phyloP scores from a whole-genome alignment of 2,797 vertebrate genomes.

The Pelochelys cantorii region DNA sequence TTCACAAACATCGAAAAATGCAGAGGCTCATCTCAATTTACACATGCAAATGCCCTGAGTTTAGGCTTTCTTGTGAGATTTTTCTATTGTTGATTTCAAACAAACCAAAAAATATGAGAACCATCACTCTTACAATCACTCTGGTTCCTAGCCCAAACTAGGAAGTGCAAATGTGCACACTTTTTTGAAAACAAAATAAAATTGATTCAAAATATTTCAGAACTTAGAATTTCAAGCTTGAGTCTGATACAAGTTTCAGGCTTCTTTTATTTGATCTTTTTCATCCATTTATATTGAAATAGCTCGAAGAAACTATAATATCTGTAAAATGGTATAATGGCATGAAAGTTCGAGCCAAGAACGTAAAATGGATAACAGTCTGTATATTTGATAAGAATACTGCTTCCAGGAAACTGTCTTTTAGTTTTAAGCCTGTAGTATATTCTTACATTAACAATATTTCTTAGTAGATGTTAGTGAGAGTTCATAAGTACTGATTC shows the following conservation, averaged over 20 bases:
- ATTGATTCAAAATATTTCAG: neutral
- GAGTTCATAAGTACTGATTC: neutral
- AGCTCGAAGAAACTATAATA: neutral
- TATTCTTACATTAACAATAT: neutral
- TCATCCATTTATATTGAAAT: neutral
- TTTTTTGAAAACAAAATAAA: neutral
- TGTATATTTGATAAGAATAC: neutral
- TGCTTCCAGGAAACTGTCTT: neutral
- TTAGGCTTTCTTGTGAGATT: neutral
- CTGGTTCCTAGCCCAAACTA: neutral
- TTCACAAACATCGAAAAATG: neutral
- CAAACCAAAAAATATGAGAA: neutral
- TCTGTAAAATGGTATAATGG: accelerated
- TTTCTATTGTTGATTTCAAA: neutral
- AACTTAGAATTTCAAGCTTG: neutral
- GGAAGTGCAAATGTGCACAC: too few species aligned
- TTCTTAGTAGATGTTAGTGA: neutral
- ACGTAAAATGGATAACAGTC: neutral
- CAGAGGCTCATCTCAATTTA: neutral
- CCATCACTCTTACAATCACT: neutral
- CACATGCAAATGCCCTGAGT: neutral
- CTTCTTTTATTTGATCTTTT: neutral
- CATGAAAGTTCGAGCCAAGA: neutral
- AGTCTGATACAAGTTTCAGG: neutral
- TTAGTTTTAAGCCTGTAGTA: neutral